Conservation (phyloP, 2,113 vertebrate genomes). For the Syrmaticus mikado region DNA sequence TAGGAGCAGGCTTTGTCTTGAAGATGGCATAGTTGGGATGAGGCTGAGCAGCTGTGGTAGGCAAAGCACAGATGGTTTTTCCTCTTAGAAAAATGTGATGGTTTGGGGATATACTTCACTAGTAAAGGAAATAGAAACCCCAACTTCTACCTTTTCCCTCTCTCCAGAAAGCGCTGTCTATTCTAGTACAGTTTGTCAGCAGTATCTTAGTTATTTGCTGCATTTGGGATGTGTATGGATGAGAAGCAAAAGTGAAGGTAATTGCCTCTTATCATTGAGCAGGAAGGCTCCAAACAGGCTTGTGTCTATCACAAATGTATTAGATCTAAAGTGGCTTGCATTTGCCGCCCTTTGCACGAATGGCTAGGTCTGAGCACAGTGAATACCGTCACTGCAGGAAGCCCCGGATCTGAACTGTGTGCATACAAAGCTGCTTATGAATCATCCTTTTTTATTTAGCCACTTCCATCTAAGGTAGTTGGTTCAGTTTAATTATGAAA, state of each 20-base stretch:
- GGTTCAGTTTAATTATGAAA: neutral
- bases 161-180: neutral
- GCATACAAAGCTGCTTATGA: slow-evolving; percentile 6
- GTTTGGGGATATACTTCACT: neutral
- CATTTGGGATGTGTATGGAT: neutral
- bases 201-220: neutral
- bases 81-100: neutral
- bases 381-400: neutral
- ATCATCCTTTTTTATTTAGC: slow-evolving; percentile 20
- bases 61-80: neutral
- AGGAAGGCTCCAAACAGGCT: neutral
- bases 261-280: neutral
- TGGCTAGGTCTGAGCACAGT: slow-evolving; percentile 29
- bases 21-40: neutral
- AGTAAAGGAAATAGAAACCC: neutral
- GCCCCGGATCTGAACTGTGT: neutral
- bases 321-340: neutral
- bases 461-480: slow-evolving; percentile 47
- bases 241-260: neutral
- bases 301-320: neutral
- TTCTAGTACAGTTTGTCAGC: neutral
- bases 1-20: neutral
- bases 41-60: neutral
- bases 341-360: neutral
- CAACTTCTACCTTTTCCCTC: neutral